These are phyloP conservation scores for Leucozona laternaria DNA, from an alignment of 2,888 invertebrate species.

Conservation along the genomic window DNA sequence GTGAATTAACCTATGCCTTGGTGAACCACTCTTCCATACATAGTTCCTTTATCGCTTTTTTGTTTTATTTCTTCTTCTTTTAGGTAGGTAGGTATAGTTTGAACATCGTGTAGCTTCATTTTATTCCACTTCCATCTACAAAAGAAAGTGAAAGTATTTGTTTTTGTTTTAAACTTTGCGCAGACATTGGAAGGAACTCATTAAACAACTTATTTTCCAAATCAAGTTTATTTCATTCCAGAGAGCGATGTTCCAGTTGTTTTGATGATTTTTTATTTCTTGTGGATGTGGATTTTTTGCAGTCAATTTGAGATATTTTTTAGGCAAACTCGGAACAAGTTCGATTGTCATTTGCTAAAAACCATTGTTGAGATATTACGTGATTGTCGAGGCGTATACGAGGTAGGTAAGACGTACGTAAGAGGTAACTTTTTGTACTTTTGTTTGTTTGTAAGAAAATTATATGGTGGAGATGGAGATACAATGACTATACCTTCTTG, in stretches of 20 bases:
- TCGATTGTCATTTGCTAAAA: not conserved
- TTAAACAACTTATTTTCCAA: slow-evolving; percentile 36
- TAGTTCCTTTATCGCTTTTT: slow-evolving; percentile 3
- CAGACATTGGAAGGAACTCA: slow-evolving; percentile 51
- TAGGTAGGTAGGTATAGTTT: too few species aligned
- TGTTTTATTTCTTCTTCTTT: slow-evolving; percentile 18
- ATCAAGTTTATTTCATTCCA: slow-evolving; percentile 50
- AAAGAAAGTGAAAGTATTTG: slow-evolving; percentile 71
- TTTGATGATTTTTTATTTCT: slow-evolving; percentile 1
- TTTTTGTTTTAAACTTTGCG: slow-evolving; percentile 35
- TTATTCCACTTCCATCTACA: slow-evolving; percentile 48
- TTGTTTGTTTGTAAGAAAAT: not conserved
- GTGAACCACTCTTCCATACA: slow-evolving; percentile 26
- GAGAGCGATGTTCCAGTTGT: slow-evolving; percentile 55
- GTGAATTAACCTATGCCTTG: slow-evolving; percentile 15
- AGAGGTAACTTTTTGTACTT: not conserved
- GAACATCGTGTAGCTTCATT: slow-evolving; percentile 34
- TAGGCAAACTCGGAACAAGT: slow-evolving; percentile 21
- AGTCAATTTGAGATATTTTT: not conserved
- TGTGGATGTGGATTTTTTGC: slow-evolving; percentile 7
- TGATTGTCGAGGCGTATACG: not conserved
- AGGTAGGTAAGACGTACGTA: too few species aligned
- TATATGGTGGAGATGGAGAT: not conserved
- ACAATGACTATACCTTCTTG: not conserved
- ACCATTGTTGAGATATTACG: slow-evolving; percentile 32